Base-by-base conservation (phyloP, 2,888 invertebrate species). In the Calephelis perditalis region DNA sequence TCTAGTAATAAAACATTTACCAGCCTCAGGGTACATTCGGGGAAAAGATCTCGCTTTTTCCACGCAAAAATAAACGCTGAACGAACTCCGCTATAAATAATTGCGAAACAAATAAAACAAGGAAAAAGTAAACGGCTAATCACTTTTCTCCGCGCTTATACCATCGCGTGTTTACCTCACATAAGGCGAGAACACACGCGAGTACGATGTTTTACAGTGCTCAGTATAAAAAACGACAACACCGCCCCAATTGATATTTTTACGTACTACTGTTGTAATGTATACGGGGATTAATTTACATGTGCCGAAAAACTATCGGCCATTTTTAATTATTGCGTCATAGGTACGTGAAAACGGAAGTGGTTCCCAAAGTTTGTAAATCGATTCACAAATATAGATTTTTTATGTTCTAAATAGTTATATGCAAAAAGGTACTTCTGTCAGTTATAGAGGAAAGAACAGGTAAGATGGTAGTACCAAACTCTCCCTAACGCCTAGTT, bases 221-320 rank as follows among this genome's bases (percentile, higher is more conserved):
- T 75, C 70, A 67, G 77, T 81, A 81, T 84, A 87, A 87, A 86
- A 86, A 87, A 81, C 81, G 79, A 82, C 79, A 78, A 71, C 73
- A 71, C 71, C 73, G 71, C 73, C 81, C 79, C 86, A 86, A 89
- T 89, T 88, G 89, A 89, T 89, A 88, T 86, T 87, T 84, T 78
- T 79, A 74, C 76, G 71, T 78, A 86, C 85, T 82, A 81, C 82
- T 82, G 82, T 84, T 82, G 77, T 76, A 74, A 73, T 74, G 70
- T 68, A 65, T 63, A 66, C 67, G 62, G 65, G 70, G 71, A 73
- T 74, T 75, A 71, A 74, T 75, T 74, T 74, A 62, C 69, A 69
- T 66, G 55, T 60, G 45, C 46, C 56, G 57, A 57, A 62, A 64
- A 60, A 60, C 56, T 60, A 56, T 26, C 10, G 26, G 59, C 55